Base-by-base conservation (phyloP, 2,113 vertebrate genomes). In the Hypomesus transpacificus region DNA sequence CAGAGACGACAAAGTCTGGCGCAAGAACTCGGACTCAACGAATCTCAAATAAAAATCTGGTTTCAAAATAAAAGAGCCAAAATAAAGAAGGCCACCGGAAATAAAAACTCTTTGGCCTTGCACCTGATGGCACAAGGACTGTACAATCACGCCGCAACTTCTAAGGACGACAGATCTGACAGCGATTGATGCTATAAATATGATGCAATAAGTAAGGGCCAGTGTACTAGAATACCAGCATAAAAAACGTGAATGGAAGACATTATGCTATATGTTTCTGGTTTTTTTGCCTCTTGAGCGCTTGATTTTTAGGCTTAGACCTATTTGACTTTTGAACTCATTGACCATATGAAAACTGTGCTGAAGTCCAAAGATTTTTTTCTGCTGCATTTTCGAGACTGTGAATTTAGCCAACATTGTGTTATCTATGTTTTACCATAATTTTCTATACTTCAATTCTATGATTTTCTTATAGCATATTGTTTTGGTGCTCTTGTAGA, bases 11-110 rank as follows among this genome's bases (percentile, higher is more conserved):
- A 95, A 84, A 90, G 88, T 61, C 88, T 96, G 79, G 94, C 95
- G 0, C 89, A 88, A 70, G 94, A 95, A 56, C 94, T 96, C 0
- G 90, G 91, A 63, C 94, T 96, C 73, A 96, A 95, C 54, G 94
- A 96, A 82, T 94, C 95, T 0, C 95, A 96, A 85, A 95, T 96
- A 82, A 96, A 96, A 82, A 96, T 96, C 79, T 96, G 95, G 95
- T 96, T 96, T 75, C 95, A 96, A 89, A 96, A 96, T 90, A 96
- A 96, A 71, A 86, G 95, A 6, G 95, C 95, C 75, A 96, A 96
- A 80, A 95, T 96, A 77, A 96, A 96, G 88, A 96, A 96, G 76
- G 91, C 93, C 18, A 82, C 91, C 0, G 94, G 92, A 66, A 90
- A 67, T 77, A 94, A 94, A 73, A 96, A 96, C 90, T 78, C 91